Evolutionary conservation across 92 coral and sea anemone genomes (phyloP), one percentile per base, ranked within the genome.

Genomic region (Zoanthus sansibaricus): DNA sequence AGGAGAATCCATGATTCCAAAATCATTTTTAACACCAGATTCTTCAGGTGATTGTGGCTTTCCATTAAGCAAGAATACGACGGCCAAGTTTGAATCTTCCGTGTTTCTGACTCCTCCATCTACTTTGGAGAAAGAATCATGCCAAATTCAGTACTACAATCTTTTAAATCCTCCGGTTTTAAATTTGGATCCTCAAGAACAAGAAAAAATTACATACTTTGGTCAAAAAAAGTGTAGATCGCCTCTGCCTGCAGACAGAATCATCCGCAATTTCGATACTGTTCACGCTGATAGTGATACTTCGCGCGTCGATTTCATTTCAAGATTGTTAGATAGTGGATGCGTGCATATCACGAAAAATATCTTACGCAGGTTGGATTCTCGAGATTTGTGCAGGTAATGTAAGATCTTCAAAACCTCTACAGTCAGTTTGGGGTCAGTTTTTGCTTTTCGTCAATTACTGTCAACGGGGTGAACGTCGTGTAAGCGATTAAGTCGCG

Each of bases 31-130:
- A 15, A 80, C 85, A 32, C 85, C 85, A 25, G 61, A 64, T 9
- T 11, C 45, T 13, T 9, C 17, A 18, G 64, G 45, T 80, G 75
- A 80, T 80, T 74, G 85, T 46, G 20, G 52, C 15, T 46, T 80
- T 80, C 11, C 15, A 64, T 1, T 9, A 9, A 31, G 59, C 61
- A 66, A 67, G 18, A 48, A 37, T 14, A 6, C 69, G 10, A 10
- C 14, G 15, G 59, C 13, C 37, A 56, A 62, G 25, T 80, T 80
- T 66, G 74, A 30, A 11, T 80, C 85, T 20, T 80, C 85, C 20
- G 85, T 48, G 17, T 80, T 80, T 44, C 48, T 80, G 73, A 80
- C 85, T 47, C 85, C 85, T 62, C 85, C 85, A 61, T 62, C 62
- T 67, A 64, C 75, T 42, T 58, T 64, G 66, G 85, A 46, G 66